A percentile compares a stretch with the other conserved stretches of the same genome.
Evolutionary conservation across 2,888 invertebrate genomes (phyloP).

Genomic region (Cataglyphis livida): DNA sequence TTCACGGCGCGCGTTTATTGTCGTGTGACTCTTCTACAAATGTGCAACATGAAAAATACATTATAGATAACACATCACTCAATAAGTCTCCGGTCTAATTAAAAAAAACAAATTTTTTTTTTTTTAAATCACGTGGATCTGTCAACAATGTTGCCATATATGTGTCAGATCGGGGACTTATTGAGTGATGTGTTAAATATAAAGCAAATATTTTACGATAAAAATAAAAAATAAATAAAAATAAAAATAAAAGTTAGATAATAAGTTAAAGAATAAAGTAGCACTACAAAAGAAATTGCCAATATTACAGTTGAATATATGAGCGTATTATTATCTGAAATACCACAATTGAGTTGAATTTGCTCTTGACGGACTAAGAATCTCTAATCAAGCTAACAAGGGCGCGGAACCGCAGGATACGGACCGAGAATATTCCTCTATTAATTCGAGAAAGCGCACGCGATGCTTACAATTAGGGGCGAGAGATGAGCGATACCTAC

Average conservation of each 20-base stretch:
- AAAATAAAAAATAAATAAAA: neutral
- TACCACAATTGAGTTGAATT: slow-evolving; percentile 16
- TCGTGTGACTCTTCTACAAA: neutral
- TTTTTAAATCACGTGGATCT: no score
- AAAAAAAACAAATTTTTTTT: no score
- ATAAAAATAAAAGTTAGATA: no score
- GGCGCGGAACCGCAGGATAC: slow-evolving; percentile 31
- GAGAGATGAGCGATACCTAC: slow-evolving; percentile 24
- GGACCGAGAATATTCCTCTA: slow-evolving; percentile 43
- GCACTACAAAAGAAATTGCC: neutral
- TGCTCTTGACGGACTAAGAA: slow-evolving; percentile 21
- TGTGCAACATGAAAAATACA: neutral
- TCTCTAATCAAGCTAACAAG: slow-evolving; percentile 16
- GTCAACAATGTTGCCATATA: no score
- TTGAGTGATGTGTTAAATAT: no score
- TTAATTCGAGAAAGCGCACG: slow-evolving; percentile 41
- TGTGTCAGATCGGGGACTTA: no score
- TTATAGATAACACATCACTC: no score
- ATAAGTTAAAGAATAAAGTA: neutral
- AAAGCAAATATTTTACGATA: neutral
- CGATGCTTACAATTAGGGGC: slow-evolving; percentile 39
- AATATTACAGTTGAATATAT: neutral
- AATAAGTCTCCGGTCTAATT: no score
- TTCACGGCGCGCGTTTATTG: neutral
- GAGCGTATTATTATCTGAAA: slow-evolving; percentile 4